Evolutionary conservation across 2,888 invertebrate genomes (phyloP), one percentile per base, ranked within the genome.

Genomic region (Elysia crispata): DNA sequence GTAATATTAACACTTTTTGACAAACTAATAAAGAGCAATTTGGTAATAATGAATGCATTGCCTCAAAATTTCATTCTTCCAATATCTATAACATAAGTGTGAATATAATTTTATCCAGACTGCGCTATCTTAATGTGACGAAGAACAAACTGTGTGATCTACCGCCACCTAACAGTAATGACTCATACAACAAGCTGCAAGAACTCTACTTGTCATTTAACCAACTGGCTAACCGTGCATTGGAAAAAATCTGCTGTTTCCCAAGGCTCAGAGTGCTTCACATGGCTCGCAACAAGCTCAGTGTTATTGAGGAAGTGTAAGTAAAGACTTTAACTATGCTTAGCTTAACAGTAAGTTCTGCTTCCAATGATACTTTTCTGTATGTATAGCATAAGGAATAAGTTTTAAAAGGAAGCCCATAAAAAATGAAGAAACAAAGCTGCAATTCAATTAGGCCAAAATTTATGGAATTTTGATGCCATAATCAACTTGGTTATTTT

Each of bases 201-300:
- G 92, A 92, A 81, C 83, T 92, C 33, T 91, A 92, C 81, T 87
- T 93, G 69, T 89, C 91, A 49, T 89, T 89, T 76, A 93, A 93
- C 85, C 82, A 85, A 33, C 89, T 93, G 18, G 88, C 89, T 33
- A 92, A 93, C 86, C 85, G 85, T 28, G 88, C 88, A 41, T 83
- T 93, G 20, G 86, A 86, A 8, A 87, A 89, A 49, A 85, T 93
- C 30, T 87, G 91, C 77, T 86, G 88, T 62, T 92, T 91, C 83
- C 87, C 89, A 11, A 84, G 92, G 66, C 88, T 92, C 3, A 89
- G 92, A 83, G 82, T 91, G 1, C 88, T 93, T 3, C 92, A 93
- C 83, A 77, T 93, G 28, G 91, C 92, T 15, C 89, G 92, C 81
- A 93, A 93, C 83, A 89, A 89, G 50, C 85, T 93, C 20, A 87